Conservation (phyloP, 2,113 vertebrate species). For the Notarius lentiginosus region DNA sequence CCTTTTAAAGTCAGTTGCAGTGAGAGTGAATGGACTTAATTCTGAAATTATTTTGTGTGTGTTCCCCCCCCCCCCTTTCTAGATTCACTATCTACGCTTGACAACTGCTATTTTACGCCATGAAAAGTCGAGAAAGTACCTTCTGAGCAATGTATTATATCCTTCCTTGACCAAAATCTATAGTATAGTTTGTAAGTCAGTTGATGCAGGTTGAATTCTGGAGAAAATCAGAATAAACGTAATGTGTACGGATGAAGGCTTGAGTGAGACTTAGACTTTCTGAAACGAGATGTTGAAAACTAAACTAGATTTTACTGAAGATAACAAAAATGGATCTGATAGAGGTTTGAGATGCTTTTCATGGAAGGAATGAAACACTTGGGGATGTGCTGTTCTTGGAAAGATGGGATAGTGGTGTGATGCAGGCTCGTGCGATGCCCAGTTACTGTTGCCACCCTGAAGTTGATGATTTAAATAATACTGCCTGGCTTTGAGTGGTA, state of each 20-base stretch:
- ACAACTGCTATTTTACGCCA: constrained; percentile 90
- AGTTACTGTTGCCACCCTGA: background rate
- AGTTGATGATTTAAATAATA: background rate
- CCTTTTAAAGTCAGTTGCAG: background rate
- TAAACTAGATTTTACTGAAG: background rate
- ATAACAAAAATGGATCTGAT: background rate
- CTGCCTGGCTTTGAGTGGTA: too few species aligned
- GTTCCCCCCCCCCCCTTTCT: constrained; percentile 30
- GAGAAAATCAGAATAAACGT: background rate
- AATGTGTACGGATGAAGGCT: background rate
- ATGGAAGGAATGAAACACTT: background rate
- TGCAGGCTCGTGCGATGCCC: too few species aligned
- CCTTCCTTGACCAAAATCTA: constrained; percentile 63
- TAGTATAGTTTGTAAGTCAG: background rate
- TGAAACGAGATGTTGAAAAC: background rate
- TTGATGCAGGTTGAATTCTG: background rate
- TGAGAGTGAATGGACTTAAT: background rate
- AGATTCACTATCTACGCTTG: constrained; percentile 94
- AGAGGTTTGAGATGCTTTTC: background rate
- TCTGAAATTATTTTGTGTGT: background rate
- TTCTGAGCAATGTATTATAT: constrained; percentile 97
- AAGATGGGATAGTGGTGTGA: background rate
- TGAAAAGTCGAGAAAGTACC: constrained; percentile 92
- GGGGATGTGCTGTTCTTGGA: background rate
- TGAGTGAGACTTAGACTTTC: background rate